phyloP scores from a whole-genome alignment of 2,888 invertebrate genomes.

The Pherbina coryleti region DNA sequence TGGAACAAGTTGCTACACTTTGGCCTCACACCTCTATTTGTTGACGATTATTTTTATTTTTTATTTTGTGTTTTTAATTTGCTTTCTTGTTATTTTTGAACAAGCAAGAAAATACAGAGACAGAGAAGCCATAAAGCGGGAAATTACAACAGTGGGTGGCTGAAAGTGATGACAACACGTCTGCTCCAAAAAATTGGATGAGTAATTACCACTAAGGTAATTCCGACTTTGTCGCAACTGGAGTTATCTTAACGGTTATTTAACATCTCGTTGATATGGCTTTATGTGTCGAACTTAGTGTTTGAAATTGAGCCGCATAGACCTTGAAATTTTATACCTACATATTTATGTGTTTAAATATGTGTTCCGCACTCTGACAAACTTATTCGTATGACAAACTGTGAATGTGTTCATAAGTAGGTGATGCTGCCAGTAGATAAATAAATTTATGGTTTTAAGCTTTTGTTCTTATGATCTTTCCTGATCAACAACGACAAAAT shows the following conservation, averaged over 20 bases:
- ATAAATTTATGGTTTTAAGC: too few relatives aligned
- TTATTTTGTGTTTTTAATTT: not conserved
- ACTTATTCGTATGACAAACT: too few relatives aligned
- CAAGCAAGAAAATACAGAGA: not conserved
- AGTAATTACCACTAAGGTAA: constrained; percentile 5
- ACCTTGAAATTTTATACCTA: too few relatives aligned
- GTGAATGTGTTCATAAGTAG: too few relatives aligned
- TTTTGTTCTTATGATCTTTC: too few relatives aligned
- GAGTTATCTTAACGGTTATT: constrained; percentile 17
- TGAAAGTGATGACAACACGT: constrained; percentile 1
- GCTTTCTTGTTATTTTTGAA: not conserved
- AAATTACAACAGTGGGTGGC: constrained; percentile 15
- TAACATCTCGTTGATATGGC: not conserved
- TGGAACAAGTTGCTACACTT: constrained; percentile 5
- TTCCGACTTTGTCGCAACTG: not conserved
- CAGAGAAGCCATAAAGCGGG: constrained; percentile 7
- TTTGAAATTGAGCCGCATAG: too few relatives aligned
- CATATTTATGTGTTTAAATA: too few relatives aligned
- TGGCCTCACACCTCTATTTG: constrained; percentile 28
- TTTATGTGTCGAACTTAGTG: not conserved
- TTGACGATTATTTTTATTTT: constrained; percentile 4
- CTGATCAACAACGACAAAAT: too few relatives aligned
- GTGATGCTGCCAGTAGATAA: too few relatives aligned
- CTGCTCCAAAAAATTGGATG: constrained; percentile 10
- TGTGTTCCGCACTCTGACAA: too few relatives aligned